Evolutionary conservation across 2,888 invertebrate genomes (phyloP).

Genomic region (Leptinotarsa tumamoca): DNA sequence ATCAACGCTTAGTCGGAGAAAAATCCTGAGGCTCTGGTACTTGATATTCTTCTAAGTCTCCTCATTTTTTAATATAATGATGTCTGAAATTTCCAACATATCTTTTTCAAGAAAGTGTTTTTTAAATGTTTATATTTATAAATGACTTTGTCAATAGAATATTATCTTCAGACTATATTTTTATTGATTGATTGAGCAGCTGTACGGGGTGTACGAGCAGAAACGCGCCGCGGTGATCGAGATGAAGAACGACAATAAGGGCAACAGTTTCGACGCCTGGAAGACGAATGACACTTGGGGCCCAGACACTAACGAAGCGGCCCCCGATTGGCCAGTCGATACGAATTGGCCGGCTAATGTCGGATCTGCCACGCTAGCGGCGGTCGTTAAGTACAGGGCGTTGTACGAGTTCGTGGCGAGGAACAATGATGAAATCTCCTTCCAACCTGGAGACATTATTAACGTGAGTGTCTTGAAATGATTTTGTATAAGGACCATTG

Average conservation of each 20-base stretch:
- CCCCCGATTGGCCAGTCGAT: slow-evolving; percentile 69
- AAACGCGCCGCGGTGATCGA: slow-evolving; percentile 68
- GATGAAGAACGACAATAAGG: slow-evolving; percentile 63
- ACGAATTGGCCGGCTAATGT: slow-evolving; percentile 52
- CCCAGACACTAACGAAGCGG: slow-evolving; percentile 46
- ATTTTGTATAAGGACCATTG: too few relatives aligned
- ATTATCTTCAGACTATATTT: too few relatives aligned
- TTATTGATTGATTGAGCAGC: slow-evolving; percentile 54
- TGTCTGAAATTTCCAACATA: too few relatives aligned
- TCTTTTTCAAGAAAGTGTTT: too few relatives aligned
- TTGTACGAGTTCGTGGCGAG: slow-evolving; percentile 94
- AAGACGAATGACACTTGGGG: slow-evolving; percentile 69
- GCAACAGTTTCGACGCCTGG: slow-evolving; percentile 71
- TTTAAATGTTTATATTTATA: too few relatives aligned
- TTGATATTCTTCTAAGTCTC: too few relatives aligned
- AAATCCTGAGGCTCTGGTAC: too few relatives aligned
- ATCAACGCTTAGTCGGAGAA: too few relatives aligned
- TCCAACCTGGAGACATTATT: slow-evolving; percentile 94
- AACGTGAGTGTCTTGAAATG: slow-evolving; percentile 70
- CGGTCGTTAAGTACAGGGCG: slow-evolving; percentile 83
- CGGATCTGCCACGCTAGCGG: slow-evolving; percentile 61
- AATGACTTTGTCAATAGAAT: too few relatives aligned
- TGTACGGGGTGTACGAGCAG: slow-evolving; percentile 78
- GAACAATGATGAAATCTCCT: slow-evolving; percentile 91
- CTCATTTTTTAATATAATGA: too few relatives aligned